Conservation (phyloP, 92 coral and sea anemone species). For the Bergia sp. region DNA sequence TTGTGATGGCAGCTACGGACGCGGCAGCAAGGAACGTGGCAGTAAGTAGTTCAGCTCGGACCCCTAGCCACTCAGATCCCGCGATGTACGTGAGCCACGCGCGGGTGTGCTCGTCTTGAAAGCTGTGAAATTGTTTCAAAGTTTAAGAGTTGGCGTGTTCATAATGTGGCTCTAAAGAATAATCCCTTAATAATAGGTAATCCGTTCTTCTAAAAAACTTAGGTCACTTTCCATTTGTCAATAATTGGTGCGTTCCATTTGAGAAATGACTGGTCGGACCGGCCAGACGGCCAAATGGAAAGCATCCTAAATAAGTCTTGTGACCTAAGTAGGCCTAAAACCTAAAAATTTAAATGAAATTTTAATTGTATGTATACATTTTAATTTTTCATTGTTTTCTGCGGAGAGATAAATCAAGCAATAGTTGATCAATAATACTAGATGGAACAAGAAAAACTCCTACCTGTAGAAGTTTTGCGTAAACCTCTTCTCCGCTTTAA, state of each 20-base stretch:
- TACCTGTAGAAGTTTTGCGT: conserved; percentile 34
- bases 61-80: conserved; percentile 37
- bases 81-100: conserved; percentile 42
- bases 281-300: too few relatives aligned
- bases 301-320: too few relatives aligned
- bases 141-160: not conserved
- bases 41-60: conserved; percentile 29
- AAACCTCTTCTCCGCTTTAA: conserved; percentile 50
- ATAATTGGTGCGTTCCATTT: too few relatives aligned
- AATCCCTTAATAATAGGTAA: not conserved
- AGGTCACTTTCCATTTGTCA: too few relatives aligned
- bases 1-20: conserved; percentile 25
- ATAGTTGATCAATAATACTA: not conserved
- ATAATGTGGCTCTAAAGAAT: too few relatives aligned
- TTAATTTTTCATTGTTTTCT: too few relatives aligned
- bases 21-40: conserved; percentile 36
- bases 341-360: too few relatives aligned
- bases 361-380: too few relatives aligned
- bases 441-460: not conserved
- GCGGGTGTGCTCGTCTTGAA: conserved; percentile 37
- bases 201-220: not conserved
- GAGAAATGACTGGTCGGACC: too few relatives aligned
- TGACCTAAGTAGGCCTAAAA: too few relatives aligned
- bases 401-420: not conserved
- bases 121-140: not conserved